Conservation (phyloP, 1,140 invertebrate genomes). For the Trypoxylus dichotomus region DNA sequence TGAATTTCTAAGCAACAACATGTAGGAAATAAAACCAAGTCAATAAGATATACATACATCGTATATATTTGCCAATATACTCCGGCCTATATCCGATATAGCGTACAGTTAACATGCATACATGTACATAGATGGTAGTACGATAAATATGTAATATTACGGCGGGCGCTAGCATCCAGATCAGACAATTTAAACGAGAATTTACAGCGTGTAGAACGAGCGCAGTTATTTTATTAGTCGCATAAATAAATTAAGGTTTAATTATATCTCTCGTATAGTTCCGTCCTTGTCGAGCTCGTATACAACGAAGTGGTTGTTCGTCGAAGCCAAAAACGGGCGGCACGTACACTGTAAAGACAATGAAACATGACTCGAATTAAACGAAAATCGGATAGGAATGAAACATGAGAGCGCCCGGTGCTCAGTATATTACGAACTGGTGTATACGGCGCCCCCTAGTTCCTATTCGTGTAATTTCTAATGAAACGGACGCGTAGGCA, state of each 20-base stretch:
- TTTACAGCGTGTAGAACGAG: background rate
- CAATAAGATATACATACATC: too few species aligned
- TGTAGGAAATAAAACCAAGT: too few species aligned
- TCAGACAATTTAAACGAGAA: background rate
- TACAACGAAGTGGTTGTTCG: background rate
- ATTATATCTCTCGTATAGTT: background rate
- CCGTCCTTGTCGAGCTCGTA: background rate
- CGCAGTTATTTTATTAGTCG: background rate
- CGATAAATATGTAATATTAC: background rate
- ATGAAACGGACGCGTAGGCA: background rate
- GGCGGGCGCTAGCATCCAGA: background rate
- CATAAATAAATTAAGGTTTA: constrained; percentile 4
- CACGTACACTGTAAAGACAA: background rate
- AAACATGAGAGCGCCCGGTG: background rate
- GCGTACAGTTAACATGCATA: too few species aligned
- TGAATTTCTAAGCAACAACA: too few species aligned
- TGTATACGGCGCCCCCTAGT: background rate
- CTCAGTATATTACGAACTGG: background rate
- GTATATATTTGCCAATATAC: too few species aligned
- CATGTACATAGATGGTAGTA: background rate
- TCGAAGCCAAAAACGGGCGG: background rate
- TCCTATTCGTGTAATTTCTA: background rate
- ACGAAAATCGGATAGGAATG: constrained; percentile 1
- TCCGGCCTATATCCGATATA: too few species aligned
- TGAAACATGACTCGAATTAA: constrained; percentile 3